phyloP scores from a whole-genome alignment of 2,888 invertebrate species.

The Quadroppia sp. region DNA sequence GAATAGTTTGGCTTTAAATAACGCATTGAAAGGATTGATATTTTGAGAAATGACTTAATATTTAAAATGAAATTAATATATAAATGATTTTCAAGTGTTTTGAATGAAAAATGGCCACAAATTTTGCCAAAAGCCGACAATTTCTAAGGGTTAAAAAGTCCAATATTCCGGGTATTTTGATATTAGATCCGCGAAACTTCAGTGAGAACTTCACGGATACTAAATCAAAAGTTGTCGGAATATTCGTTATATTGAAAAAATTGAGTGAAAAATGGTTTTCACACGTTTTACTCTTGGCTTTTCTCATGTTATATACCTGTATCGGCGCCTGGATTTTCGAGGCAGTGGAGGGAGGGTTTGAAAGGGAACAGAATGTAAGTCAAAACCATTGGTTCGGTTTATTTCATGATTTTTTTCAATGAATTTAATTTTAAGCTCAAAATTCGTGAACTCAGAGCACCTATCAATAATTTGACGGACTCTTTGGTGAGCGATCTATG shows the following conservation, averaged over 20 bases:
- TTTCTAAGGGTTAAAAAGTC: too few relatives aligned
- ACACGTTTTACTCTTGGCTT: conserved; percentile 73
- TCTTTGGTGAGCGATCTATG: conserved; percentile 1
- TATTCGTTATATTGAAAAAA: conserved; percentile 50
- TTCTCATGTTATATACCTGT: conserved; percentile 71
- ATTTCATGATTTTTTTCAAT: background rate
- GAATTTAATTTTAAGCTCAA: conserved; percentile 10
- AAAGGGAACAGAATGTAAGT: conserved; percentile 50
- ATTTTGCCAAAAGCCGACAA: too few relatives aligned
- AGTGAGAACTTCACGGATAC: background rate
- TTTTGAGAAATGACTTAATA: too few relatives aligned
- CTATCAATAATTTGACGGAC: conserved; percentile 29
- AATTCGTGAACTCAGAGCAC: conserved; percentile 29
- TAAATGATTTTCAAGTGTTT: too few relatives aligned
- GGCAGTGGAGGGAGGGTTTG: conserved; percentile 66
- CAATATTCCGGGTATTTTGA: background rate
- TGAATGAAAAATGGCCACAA: too few relatives aligned
- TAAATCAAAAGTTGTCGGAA: conserved; percentile 31
- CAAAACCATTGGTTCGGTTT: background rate
- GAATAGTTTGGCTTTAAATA: too few relatives aligned
- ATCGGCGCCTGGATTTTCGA: conserved; percentile 75
- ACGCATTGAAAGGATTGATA: too few relatives aligned
- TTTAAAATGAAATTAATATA: too few relatives aligned
- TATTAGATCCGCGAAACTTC: background rate
- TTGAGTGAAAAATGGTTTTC: conserved; percentile 81